Evolutionary conservation across 2,888 invertebrate genomes (phyloP).

Genomic region (Stenolophus ochropezus): DNA sequence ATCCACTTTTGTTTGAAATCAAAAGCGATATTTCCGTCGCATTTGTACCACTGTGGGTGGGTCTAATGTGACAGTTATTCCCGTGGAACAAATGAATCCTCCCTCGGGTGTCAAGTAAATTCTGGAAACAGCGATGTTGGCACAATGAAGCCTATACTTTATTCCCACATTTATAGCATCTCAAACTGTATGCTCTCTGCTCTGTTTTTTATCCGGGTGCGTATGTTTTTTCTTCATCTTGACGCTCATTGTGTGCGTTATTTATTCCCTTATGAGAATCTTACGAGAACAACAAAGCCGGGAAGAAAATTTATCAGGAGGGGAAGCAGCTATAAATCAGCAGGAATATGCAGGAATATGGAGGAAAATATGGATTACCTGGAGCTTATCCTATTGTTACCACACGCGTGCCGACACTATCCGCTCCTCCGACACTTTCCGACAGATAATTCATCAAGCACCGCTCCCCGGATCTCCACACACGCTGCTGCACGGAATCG

Average conservation of each 20-base stretch:
- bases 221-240: constrained; percentile 41
- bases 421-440: neutral
- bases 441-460: constrained; percentile 53
- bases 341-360: constrained; percentile 53
- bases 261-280: constrained; percentile 59
- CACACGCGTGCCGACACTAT: constrained; percentile 28
- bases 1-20: constrained; percentile 17
- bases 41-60: constrained; percentile 23
- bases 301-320: constrained; percentile 58
- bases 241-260: constrained; percentile 56
- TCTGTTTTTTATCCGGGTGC: constrained; percentile 24
- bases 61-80: constrained; percentile 56
- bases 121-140: constrained; percentile 51
- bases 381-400: constrained; percentile 51
- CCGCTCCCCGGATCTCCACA: neutral
- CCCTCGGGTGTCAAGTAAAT: constrained; percentile 57
- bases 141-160: constrained; percentile 58
- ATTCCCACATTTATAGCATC: constrained; percentile 58
- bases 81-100: constrained; percentile 48
- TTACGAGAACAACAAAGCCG: constrained; percentile 57
- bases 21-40: constrained; percentile 13
- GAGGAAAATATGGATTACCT: constrained; percentile 58
- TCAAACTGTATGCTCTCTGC: constrained; percentile 19
- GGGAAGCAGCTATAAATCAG: constrained; percentile 54
- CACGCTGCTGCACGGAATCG: constrained; percentile 1